Conservation (phyloP, 1,140 invertebrate species). For the Brachionus plicatilis region DNA sequence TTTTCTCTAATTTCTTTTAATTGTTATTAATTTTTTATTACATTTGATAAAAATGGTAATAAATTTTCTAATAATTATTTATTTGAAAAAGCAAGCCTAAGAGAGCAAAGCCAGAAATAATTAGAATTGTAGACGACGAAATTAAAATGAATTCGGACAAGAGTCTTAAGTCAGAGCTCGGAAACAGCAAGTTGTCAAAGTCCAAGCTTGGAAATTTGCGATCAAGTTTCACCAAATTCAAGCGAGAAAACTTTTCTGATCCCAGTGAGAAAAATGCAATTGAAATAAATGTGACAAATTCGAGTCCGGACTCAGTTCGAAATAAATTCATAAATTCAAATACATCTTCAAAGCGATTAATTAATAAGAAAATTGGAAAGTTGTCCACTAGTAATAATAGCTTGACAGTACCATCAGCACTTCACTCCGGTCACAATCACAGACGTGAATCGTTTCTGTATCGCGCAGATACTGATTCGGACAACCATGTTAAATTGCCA, state of each 20-base stretch:
- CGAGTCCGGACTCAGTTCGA: not conserved
- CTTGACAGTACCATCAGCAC: not conserved
- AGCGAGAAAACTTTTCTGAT: not conserved
- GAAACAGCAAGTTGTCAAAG: not conserved
- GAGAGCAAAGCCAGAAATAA: not conserved
- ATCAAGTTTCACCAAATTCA: not conserved
- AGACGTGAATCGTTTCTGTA: conserved; percentile 25
- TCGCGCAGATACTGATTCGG: not conserved
- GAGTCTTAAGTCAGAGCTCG: not conserved
- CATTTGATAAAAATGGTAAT: not conserved
- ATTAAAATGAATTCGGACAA: not conserved
- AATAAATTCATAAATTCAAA: not conserved
- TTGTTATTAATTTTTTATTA: not conserved
- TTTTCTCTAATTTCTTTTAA: not conserved
- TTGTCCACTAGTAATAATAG: not conserved
- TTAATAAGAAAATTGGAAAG: not conserved
- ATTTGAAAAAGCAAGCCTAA: not conserved
- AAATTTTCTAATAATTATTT: not conserved
- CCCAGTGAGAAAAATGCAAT: not conserved
- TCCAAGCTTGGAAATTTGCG: not conserved
- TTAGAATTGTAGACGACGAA: not conserved
- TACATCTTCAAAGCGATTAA: not conserved
- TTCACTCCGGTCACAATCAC: not conserved
- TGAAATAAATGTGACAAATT: conserved; percentile 1
- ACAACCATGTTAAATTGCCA: conserved; percentile 17